Evolutionary conservation across 2,113 vertebrate species (phyloP).

Genomic region (Scytalopus superciliaris): DNA sequence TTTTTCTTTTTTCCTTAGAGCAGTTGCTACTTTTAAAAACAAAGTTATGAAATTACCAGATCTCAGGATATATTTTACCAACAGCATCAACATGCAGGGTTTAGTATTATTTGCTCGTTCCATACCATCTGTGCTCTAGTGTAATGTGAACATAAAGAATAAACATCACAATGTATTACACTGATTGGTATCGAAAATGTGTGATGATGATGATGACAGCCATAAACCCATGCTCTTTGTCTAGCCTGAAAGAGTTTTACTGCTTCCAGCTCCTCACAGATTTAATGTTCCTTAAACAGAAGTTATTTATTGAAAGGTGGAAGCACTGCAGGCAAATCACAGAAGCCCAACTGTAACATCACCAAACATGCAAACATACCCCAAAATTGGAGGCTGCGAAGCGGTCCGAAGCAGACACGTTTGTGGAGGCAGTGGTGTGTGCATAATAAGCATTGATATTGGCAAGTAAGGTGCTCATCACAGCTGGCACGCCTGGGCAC

Average conservation of each 20-base stretch:
- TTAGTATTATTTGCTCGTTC: neutral
- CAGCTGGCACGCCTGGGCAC: slow-evolving; percentile 96
- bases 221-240: neutral
- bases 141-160: neutral
- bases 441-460: slow-evolving; percentile 99
- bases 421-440: slow-evolving; percentile 96
- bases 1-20: neutral
- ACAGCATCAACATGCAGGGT: neutral
- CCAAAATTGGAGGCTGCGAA: slow-evolving; percentile 98
- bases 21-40: neutral
- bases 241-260: neutral
- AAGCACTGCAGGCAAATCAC: neutral
- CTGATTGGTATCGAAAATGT: neutral
- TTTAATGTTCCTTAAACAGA: neutral
- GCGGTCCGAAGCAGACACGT: slow-evolving; percentile 95
- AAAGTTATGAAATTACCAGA: neutral
- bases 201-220: neutral
- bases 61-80: neutral
- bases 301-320: neutral
- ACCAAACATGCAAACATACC: slow-evolving; percentile 71
- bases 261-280: neutral
- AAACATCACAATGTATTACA: neutral
- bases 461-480: slow-evolving; percentile 98
- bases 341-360: neutral
- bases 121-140: slow-evolving; percentile 20